Conservation (phyloP, 2,888 invertebrate species). For the Rosalia funebris region DNA sequence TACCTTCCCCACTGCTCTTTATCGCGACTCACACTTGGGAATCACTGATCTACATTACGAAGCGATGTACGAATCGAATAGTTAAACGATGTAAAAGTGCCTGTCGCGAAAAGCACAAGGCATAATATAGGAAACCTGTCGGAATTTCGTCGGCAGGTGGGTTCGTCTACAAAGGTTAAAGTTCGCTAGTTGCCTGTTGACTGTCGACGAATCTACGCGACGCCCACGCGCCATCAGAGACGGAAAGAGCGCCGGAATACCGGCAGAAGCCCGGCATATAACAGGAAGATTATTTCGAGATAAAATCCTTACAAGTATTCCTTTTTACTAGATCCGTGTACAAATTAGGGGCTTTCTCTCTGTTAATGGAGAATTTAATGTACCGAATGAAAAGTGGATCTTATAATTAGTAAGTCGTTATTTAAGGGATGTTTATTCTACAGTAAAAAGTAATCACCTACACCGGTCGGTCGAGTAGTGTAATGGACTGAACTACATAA, state of each 20-base stretch:
- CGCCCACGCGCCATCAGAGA: constrained; percentile 14
- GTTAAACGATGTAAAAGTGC: too few species aligned
- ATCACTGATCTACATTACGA: too few species aligned
- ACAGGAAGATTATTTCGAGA: neutral
- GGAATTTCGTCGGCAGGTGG: constrained; percentile 4
- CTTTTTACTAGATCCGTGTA: neutral
- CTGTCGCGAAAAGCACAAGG: too few species aligned
- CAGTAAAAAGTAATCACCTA: too few species aligned
- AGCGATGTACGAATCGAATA: too few species aligned
- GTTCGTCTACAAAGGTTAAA: constrained; percentile 19
- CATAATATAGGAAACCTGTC: constrained; percentile 21
- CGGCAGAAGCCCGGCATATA: neutral
- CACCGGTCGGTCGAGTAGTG: too few species aligned
- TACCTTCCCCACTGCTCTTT: too few species aligned
- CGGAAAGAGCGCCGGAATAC: neutral
- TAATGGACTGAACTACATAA: too few species aligned
- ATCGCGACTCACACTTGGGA: too few species aligned
- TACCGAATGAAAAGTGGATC: too few species aligned
- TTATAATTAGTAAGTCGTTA: too few species aligned
- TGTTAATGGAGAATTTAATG: neutral
- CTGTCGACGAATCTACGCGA: constrained; percentile 2
- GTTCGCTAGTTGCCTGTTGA: constrained; percentile 15
- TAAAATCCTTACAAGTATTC: neutral
- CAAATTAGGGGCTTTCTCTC: neutral
- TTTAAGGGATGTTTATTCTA: too few species aligned